These are phyloP conservation scores for Drosophila azteca DNA, from an alignment of 1,140 invertebrate genomes.

Conservation along the genomic window DNA sequence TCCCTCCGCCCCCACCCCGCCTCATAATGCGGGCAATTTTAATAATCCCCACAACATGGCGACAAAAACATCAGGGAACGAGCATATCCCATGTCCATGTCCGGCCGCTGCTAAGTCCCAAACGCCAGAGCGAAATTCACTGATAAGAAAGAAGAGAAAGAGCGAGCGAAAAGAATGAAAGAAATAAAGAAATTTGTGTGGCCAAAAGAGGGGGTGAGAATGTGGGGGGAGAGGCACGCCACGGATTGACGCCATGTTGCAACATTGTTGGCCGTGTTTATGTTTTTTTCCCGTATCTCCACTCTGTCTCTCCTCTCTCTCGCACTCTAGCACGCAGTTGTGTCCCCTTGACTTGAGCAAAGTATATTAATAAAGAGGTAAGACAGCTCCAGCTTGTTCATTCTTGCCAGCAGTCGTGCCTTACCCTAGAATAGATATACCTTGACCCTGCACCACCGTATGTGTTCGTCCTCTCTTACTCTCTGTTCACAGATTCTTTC, in stretches of 20 bases:
- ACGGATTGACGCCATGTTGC: slow-evolving; percentile 48
- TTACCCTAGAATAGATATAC: not conserved
- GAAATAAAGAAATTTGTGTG: slow-evolving; percentile 9
- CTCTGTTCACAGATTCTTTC: not conserved
- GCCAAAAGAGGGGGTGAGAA: not conserved
- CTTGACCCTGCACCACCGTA: not conserved
- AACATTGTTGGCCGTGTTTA: slow-evolving; percentile 21
- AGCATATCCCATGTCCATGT: not conserved
- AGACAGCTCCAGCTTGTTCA: too few relatives aligned
- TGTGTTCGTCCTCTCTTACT: not conserved
- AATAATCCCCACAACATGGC: slow-evolving; percentile 11
- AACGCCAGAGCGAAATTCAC: not conserved
- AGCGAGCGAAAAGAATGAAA: slow-evolving; percentile 2
- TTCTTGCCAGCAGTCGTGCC: too few relatives aligned
- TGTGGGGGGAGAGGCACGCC: not conserved
- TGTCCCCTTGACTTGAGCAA: not conserved
- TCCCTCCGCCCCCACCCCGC: not conserved
- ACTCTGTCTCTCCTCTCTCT: not conserved
- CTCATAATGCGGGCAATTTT: slow-evolving; percentile 7
- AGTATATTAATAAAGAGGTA: too few relatives aligned
- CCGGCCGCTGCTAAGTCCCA: not conserved
- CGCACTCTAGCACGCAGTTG: not conserved
- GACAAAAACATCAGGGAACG: slow-evolving; percentile 10
- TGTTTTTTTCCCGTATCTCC: slow-evolving; percentile 7
- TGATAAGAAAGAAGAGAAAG: slow-evolving; percentile 11